phyloP scores from a whole-genome alignment of 2,113 vertebrate genomes.

The Zapus hudsonius region DNA sequence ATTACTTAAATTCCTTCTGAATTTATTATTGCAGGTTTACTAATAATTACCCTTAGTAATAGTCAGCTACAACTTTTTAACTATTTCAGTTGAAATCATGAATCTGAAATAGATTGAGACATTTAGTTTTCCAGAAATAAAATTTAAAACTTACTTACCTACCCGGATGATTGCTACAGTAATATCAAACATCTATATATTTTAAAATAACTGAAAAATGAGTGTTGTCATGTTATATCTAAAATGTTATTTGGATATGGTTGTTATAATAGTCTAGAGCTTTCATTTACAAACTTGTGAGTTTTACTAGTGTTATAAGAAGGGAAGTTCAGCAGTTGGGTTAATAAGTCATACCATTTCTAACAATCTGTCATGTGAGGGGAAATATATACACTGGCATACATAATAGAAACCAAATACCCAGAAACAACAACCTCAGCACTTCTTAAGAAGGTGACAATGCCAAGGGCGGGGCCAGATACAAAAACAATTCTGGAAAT shows the following conservation, averaged over 20 bases:
- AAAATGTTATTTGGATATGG: background rate
- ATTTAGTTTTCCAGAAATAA: background rate
- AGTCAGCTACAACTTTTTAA: background rate
- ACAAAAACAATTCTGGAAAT: slow-evolving; percentile 60
- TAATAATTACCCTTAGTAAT: slow-evolving; percentile 19
- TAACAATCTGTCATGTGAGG: background rate
- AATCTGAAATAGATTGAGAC: slow-evolving; percentile 20
- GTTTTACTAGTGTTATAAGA: background rate
- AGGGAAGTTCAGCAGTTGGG: background rate
- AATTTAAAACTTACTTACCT: background rate
- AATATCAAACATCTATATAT: background rate
- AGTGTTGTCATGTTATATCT: background rate
- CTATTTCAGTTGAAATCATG: background rate
- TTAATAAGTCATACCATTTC: background rate
- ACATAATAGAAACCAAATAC: background rate
- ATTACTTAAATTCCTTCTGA: background rate
- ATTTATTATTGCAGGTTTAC: background rate
- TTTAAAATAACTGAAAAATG: slow-evolving; percentile 1
- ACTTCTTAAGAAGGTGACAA: slow-evolving; percentile 26
- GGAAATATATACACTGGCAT: background rate
- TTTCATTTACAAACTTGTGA: background rate
- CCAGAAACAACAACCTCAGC: background rate
- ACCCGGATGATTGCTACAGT: background rate
- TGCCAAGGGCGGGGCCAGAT: background rate
- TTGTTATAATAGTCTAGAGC: background rate